Evolutionary conservation across 2,797 vertebrate genomes (phyloP).

Genomic region (Emydoidea blandingii): DNA sequence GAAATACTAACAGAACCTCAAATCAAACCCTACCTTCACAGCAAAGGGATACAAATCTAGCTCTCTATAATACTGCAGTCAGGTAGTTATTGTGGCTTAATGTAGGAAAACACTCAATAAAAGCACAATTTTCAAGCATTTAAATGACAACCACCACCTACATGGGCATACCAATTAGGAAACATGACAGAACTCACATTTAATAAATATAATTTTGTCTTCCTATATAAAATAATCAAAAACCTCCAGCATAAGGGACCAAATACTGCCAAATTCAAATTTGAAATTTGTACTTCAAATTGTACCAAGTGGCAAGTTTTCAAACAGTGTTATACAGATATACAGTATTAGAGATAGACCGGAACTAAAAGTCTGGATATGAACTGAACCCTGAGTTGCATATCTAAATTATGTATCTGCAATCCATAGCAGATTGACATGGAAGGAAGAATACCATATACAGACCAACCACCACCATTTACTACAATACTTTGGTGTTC

Average conservation of each 20-base stretch:
- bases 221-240: too few relatives aligned
- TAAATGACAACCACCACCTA: not conserved
- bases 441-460: not conserved
- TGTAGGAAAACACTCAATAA: not conserved
- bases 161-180: not conserved
- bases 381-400: not conserved
- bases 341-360: not conserved
- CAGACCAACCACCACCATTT: not conserved
- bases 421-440: not conserved
- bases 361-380: not conserved
- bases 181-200: not conserved
- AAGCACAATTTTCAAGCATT: not conserved
- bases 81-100: not conserved
- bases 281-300: not conserved
- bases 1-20: slow-evolving; percentile 3
- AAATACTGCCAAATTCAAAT: too few relatives aligned
- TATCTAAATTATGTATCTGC: not conserved
- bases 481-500: not conserved
- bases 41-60: not conserved
- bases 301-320: not conserved
- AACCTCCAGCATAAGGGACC: too few relatives aligned
- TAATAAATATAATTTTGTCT: not conserved
- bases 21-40: not conserved
- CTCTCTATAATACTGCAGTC: not conserved
- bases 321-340: not conserved